Evolutionary conservation across 2,113 vertebrate genomes (phyloP).

Genomic region (Neomonachus schauinslandi): DNA sequence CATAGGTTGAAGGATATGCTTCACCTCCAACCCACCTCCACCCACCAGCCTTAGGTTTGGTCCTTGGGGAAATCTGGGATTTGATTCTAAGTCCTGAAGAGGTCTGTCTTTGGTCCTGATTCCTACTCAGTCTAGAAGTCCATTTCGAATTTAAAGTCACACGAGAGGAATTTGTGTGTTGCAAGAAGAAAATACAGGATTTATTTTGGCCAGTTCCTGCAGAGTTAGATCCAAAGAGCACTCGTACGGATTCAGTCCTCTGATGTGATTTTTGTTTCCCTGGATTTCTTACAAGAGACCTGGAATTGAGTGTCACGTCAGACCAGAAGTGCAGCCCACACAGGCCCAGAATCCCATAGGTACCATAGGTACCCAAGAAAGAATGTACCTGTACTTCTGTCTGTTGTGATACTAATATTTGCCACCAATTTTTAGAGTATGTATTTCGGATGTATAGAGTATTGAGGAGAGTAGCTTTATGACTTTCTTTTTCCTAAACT

Average conservation of each 20-base stretch:
- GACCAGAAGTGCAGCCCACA: not conserved
- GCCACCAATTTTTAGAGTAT: not conserved
- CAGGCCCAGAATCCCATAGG: not conserved
- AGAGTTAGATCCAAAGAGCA: not conserved
- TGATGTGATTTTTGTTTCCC: not conserved
- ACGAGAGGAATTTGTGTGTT: not conserved
- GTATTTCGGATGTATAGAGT: no score
- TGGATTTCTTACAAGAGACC: not conserved
- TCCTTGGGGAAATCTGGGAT: not conserved
- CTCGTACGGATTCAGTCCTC: not conserved
- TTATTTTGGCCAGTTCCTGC: not conserved
- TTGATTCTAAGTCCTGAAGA: not conserved
- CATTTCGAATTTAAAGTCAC: not conserved
- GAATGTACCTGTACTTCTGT: not conserved
- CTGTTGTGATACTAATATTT: not conserved
- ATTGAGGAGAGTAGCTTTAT: not conserved
- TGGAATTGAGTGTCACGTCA: not conserved
- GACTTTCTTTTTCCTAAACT: constrained; percentile 29
- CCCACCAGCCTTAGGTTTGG: not conserved
- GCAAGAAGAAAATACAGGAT: not conserved
- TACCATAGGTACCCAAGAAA: not conserved
- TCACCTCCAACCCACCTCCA: not conserved
- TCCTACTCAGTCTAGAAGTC: not conserved
- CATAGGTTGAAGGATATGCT: not conserved
- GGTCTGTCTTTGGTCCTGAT: not conserved